Evolutionary conservation across 1,140 invertebrate species (phyloP).

Genomic region (Globodera rostochiensis): DNA sequence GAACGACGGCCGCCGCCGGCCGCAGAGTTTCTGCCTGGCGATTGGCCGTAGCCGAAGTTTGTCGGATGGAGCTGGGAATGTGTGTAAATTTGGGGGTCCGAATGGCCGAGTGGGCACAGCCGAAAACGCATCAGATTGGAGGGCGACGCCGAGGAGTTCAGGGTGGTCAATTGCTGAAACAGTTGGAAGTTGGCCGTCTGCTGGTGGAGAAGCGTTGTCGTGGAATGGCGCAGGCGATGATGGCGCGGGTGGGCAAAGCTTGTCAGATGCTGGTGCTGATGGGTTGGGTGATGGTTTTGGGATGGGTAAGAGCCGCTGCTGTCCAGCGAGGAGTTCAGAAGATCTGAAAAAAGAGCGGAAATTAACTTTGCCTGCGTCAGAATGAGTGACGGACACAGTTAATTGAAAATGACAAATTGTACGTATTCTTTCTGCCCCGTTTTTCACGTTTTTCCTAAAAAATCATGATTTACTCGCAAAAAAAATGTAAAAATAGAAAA

Average conservation of each 20-base stretch:
- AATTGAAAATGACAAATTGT: not conserved
- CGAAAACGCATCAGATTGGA: constrained; percentile 51
- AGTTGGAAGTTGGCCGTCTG: constrained; percentile 14
- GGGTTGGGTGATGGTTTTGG: constrained; percentile 16
- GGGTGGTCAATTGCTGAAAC: not conserved
- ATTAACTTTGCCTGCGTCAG: not conserved
- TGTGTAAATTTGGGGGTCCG: constrained; percentile 64
- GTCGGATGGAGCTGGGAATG: constrained; percentile 1
- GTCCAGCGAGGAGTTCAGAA: constrained; percentile 43
- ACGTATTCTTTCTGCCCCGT: not conserved
- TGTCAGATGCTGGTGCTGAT: not conserved
- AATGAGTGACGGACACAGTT: not conserved
- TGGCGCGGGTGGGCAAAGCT: not conserved
- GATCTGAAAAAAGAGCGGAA: constrained; percentile 45
- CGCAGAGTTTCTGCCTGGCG: not conserved
- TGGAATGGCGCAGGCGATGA: constrained; percentile 12
- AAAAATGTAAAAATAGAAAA: not conserved
- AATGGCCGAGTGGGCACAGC: constrained; percentile 57
- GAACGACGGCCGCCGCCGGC: constrained; percentile 33
- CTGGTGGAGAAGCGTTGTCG: not conserved
- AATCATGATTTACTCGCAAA: not conserved
- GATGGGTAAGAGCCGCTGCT: constrained; percentile 31
- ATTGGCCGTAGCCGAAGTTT: not conserved
- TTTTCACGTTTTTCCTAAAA: not conserved
- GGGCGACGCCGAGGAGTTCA: not conserved